Evolutionary conservation across 2,888 invertebrate species (phyloP), one percentile per base, ranked within the genome.

Genomic region (Coelopa pilipes): DNA sequence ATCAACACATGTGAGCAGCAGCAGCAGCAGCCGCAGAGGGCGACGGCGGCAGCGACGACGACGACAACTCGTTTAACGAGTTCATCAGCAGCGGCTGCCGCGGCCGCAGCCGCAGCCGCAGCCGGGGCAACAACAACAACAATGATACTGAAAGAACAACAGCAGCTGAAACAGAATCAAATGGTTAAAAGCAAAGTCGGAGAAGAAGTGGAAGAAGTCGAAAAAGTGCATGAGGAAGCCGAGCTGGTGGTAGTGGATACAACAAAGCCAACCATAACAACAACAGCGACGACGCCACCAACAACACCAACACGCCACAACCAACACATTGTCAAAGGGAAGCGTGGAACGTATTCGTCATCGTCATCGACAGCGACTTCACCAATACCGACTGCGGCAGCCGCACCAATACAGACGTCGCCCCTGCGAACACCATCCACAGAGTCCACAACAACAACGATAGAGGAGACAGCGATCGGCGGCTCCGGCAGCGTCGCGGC

Each of bases 181-280:
- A 70, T 73, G 74, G 70, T 74, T 70, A 70, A 62, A 62, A 50
- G 60, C 62, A 70, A 49, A 50, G 34, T 70, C 34, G 70, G 50
- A 60, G 60, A 70, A 69, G 46, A 57, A 57, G 55, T 45, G 57
- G 19, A 45, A 69, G 69, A 55, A 55, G 34, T n/a, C 19, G 34
- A 53, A 68, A 34, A 53, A 34, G 9, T 45, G 57, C 57, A 55
- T 12, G 53, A 50, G 13, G 57, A 59, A 24, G 67, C 67, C 21
- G 67, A 1, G 73, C 70, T 53, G 66, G 47, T 55, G 24, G 73
- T 80, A 83, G 80, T 80, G 79, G 80, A 80, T 79, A 78, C 79
- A 74, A 70, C 71, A 68, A 57, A 46, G 55, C 12, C 65, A 63
- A 60, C 34, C 57, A 66, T 21, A 24, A 70, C 66, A 55, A 55